Evolutionary conservation across 1,140 invertebrate genomes (phyloP), one percentile per base, ranked within the genome.

Genomic region (Nomia melanderi): DNA sequence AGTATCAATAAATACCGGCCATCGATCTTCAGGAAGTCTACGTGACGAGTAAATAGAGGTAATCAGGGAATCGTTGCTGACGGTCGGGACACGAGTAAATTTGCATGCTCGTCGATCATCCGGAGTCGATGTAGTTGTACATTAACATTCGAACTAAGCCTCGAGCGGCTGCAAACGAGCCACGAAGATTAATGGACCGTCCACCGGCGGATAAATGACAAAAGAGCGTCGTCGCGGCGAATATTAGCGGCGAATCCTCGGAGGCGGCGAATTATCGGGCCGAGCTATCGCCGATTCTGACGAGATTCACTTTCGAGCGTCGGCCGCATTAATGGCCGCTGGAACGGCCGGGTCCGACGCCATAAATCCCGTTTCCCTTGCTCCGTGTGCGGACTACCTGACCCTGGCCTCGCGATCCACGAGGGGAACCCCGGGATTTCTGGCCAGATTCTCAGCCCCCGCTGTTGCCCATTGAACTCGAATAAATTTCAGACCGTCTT

Each of bases 141-240:
- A 56, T 67, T 41, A 57, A 67, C 63, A 31, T 75, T 53, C 50
- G 31, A 57, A 31, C 62, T 62, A 33, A 4, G 29, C n/a, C 29
- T 31, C 0, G 31, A 12, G 11, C n/a, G 17, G 39, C 9, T 27
- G 29, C 69, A 76, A n/a, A 69, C 73, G 64, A 76, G 59, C 33
- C 73, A 64, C 1, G 33, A 76, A 76, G 54, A 76, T 76, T 69
- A 69, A 76, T 69, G 73, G 54, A 76, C 23, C 73, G 64, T 69
- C 29, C 39, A 27, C 36, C 41, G 54, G 9, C 64, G 29, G 73
- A 76, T 76, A 69, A 76, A 59, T 44, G 73, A 59, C 29, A 12
- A 66, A 66, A 74, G 60, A 41, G 44, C n/a, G 3, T 54, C 41
- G 41, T 44, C 20, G 63, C 29, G 11, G 27, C 29, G 36, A 47